Evolutionary conservation across 2,888 invertebrate species (phyloP).

Genomic region (Campoletis raptor): DNA sequence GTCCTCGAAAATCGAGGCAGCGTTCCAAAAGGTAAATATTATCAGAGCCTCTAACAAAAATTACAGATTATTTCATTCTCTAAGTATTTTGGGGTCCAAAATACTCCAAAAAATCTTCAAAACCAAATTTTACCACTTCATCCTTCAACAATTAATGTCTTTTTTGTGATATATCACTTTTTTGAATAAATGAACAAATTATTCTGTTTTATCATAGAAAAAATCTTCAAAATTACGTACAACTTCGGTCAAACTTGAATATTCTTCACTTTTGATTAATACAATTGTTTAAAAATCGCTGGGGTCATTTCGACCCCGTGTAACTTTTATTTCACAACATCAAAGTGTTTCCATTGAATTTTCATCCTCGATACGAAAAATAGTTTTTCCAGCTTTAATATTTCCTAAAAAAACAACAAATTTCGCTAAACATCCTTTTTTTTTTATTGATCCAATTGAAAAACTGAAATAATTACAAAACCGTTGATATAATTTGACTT

Average conservation of each 20-base stretch:
- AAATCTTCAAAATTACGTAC: neutral
- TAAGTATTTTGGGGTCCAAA: neutral
- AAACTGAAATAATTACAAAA: neutral
- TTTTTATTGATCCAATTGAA: neutral
- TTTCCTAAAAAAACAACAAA: neutral
- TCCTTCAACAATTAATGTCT: neutral
- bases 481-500: neutral
- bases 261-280: neutral
- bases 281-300: neutral
- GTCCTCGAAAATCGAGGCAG: conserved; percentile 58
- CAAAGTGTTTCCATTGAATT: neutral
- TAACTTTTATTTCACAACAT: no score
- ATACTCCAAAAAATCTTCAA: neutral
- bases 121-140: neutral
- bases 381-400: neutral
- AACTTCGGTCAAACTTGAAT: neutral
- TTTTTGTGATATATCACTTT: no score
- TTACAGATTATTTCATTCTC: neutral
- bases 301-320: neutral
- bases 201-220: neutral
- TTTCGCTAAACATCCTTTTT: neutral
- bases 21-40: conserved; percentile 57
- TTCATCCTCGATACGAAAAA: neutral
- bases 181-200: neutral
- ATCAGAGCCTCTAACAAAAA: neutral